phyloP scores from a whole-genome alignment of 2,888 invertebrate species.

The Tryphoninae sp. region DNA sequence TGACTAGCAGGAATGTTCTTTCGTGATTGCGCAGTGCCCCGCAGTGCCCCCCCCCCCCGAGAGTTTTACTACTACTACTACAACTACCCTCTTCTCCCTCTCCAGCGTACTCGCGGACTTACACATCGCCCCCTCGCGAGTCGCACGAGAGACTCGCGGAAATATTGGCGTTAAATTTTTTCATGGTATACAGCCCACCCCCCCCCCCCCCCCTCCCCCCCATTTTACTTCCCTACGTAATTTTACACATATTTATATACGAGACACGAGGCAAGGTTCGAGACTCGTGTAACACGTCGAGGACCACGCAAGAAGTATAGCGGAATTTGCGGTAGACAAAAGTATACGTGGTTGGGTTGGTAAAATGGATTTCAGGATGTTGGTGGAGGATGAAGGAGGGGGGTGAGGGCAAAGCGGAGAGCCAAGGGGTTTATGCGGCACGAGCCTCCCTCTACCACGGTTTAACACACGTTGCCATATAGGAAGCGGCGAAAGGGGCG shows the following conservation, averaged over 20 bases:
- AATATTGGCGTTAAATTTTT: not conserved
- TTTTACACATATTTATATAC: not conserved
- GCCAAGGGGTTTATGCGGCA: constrained; percentile 54
- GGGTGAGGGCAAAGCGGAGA: constrained; percentile 9
- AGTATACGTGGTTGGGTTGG: not conserved
- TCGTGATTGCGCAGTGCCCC: constrained; percentile 55
- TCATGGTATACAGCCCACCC: too few species aligned
- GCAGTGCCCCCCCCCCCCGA: constrained; percentile 24
- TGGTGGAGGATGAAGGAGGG: constrained; percentile 13
- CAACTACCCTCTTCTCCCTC: constrained; percentile 1
- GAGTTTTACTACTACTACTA: constrained; percentile 39
- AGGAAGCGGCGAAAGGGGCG: constrained; percentile 19
- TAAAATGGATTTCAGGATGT: constrained; percentile 36
- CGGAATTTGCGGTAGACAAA: constrained; percentile 47
- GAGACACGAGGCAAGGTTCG: not conserved
- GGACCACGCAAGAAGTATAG: not conserved
- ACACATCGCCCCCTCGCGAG: not conserved
- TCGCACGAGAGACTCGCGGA: constrained; percentile 19
- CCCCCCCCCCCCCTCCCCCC: too few species aligned
- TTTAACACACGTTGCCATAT: constrained; percentile 38
- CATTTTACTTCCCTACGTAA: not conserved
- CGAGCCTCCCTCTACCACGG: constrained; percentile 33
- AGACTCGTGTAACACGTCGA: too few species aligned
- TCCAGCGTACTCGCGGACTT: too few species aligned
- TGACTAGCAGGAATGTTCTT: not conserved